A percentile compares a stretch with the other conserved stretches of the same genome.
Evolutionary conservation across 2,888 invertebrate species (phyloP).

Genomic region (Drosophila sordidapex): DNA sequence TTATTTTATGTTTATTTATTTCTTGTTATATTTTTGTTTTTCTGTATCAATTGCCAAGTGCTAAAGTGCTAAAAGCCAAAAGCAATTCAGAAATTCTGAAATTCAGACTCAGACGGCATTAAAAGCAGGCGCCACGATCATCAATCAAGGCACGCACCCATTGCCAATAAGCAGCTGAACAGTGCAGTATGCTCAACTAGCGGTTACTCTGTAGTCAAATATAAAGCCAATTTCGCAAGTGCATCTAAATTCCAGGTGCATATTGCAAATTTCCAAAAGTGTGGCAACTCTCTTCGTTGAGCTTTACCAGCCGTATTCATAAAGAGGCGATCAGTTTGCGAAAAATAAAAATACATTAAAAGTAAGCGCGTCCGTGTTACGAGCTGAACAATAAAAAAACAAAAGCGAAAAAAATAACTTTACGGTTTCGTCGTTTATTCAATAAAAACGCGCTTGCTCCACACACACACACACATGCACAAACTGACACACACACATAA

Average conservation of each 20-base stretch:
- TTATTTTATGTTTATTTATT: neutral
- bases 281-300: conserved; percentile 51
- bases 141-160: conserved; percentile 61
- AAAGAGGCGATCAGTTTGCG: conserved; percentile 50
- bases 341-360: conserved; percentile 51
- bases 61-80: conserved; percentile 59
- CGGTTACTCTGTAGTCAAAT: conserved; percentile 25
- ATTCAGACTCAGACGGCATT: conserved; percentile 42
- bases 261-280: conserved; percentile 11
- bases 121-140: conserved; percentile 55
- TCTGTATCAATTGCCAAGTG: conserved; percentile 36
- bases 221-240: neutral
- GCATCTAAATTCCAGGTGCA: neutral
- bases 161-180: conserved; percentile 8
- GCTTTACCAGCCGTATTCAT: conserved; percentile 30
- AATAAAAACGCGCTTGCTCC: conserved; percentile 69
- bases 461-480: conserved; percentile 44
- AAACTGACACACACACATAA: conserved; percentile 26
- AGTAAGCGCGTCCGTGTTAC: conserved; percentile 53
- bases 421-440: conserved; percentile 68
- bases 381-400: conserved; percentile 40
- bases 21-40: neutral
- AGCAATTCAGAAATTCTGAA: conserved; percentile 42
- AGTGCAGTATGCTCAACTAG: neutral
- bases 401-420: conserved; percentile 34